Base-by-base conservation (phyloP, 2,888 invertebrate species). In the Parnassius smintheus region DNA sequence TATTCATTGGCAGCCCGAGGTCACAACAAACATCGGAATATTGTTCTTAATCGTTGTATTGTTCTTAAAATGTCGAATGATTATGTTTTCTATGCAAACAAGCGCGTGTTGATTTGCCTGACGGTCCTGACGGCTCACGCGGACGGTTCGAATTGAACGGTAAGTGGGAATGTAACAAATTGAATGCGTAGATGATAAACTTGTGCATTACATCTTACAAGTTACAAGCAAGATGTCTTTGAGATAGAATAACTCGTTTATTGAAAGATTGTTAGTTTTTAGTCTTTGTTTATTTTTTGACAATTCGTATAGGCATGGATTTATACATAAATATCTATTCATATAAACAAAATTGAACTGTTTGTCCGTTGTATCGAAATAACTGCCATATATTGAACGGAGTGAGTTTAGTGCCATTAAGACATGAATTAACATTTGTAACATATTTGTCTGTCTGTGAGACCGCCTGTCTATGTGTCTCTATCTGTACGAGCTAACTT, bases 71-170 rank as follows among this genome's bases (percentile, higher is more conserved):
- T 42, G 61, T 57, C 18, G 10, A 44, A 22, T 53, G 42, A 48
- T 45, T 41, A 41, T 7, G 41, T 25, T 44, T 18, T 13, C 1
- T 18, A 10, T 10, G 25, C 45, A 18, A 53, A 62, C 62, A 62
- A 62, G 48, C 13, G 56, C 45, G 48, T 48, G 57, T 49, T 62
- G 57, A 62, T 57, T 62, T n/a, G 42, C 9, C 48, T 54, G 54
- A 49, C 44, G 59, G 25, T 11, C 41, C 18, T 18, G 55, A 45
- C 55, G 42, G 44, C 49, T 49, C 9, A 13, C 49, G 13, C 55
- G 45, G 55, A 45, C 45, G 9, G 45, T 2, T 22, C 11, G 18
- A 48, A 48, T 13, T 9, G 25, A 51, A 49, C 8, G 4, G 51
- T 25, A 9, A 13, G 51, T 10, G 9, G 4, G 3, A 51, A 25